These are phyloP conservation scores for Dendrocopos noguchii DNA, from an alignment of 2,113 vertebrate species.

Conservation along the genomic window DNA sequence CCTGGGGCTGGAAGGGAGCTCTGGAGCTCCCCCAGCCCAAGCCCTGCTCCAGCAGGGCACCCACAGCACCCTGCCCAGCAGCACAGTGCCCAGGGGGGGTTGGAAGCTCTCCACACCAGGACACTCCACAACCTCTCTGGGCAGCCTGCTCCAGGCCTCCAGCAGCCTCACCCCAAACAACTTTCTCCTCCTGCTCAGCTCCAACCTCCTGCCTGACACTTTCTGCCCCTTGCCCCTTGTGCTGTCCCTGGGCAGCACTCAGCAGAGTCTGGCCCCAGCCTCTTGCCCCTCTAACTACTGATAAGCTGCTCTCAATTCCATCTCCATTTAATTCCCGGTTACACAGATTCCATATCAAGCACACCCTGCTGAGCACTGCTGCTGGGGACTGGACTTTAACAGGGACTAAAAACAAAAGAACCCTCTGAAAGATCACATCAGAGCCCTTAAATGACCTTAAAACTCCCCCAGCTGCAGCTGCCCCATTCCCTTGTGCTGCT, in stretches of 20 bases:
- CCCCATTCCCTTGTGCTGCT: background rate
- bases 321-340: background rate
- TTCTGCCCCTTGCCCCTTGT: background rate
- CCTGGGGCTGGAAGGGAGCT: too few species aligned
- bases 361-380: background rate
- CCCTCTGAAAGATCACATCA: background rate
- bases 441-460: background rate
- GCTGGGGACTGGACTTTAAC: background rate
- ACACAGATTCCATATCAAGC: background rate
- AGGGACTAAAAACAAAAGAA: background rate
- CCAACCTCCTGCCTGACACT: background rate
- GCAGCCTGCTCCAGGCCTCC: background rate
- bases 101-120: background rate
- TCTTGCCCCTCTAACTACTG: background rate
- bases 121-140: background rate
- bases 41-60: too few species aligned
- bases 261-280: background rate
- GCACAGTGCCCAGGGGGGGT: too few species aligned
- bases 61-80: too few species aligned
- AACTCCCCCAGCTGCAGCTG: fast-evolving
- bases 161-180: background rate
- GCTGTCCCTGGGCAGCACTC: background rate
- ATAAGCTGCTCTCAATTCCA: background rate
- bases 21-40: too few species aligned
- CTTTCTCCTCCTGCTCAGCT: background rate